phyloP scores from a whole-genome alignment of 2,113 vertebrate species.

The Damaliscus lunatus region DNA sequence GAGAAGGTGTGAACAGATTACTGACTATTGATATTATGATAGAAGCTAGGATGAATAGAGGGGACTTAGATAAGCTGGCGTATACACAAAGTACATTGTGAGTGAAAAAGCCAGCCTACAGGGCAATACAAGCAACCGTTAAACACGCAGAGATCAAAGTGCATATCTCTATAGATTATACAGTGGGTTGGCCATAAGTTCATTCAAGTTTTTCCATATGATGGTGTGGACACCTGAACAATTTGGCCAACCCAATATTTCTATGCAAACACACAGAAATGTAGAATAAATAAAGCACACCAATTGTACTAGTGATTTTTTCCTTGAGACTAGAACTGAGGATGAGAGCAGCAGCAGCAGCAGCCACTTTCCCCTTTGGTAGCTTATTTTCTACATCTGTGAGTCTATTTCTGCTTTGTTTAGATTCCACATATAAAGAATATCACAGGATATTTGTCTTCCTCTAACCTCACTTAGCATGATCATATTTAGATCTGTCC shows the following conservation, averaged over 20 bases:
- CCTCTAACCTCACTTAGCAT: not conserved
- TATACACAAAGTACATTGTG: fast-evolving
- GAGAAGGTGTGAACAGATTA: not conserved
- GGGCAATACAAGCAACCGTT: too few species aligned
- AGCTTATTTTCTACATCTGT: too few species aligned
- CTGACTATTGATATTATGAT: not conserved
- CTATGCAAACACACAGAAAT: too few species aligned
- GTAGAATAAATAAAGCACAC: not conserved
- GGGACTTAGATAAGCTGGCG: fast-evolving
- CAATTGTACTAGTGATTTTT: not conserved
- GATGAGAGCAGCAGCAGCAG: too few species aligned
- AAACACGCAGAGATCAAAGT: fast-evolving
- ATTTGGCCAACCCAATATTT: not conserved
- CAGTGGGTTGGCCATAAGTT: fast-evolving
- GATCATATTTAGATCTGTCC: not conserved
- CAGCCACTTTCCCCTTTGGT: too few species aligned
- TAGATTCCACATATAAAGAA: not conserved
- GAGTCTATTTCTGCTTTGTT: not conserved
- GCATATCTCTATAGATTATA: fast-evolving
- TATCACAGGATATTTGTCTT: not conserved
- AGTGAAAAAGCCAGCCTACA: not conserved
- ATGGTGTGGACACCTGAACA: not conserved
- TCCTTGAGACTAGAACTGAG: not conserved
- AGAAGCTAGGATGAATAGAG: too few species aligned
- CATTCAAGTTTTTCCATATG: not conserved